Evolutionary conservation across 1,140 invertebrate genomes (phyloP).

Genomic region (Cydia fagiglandana): DNA sequence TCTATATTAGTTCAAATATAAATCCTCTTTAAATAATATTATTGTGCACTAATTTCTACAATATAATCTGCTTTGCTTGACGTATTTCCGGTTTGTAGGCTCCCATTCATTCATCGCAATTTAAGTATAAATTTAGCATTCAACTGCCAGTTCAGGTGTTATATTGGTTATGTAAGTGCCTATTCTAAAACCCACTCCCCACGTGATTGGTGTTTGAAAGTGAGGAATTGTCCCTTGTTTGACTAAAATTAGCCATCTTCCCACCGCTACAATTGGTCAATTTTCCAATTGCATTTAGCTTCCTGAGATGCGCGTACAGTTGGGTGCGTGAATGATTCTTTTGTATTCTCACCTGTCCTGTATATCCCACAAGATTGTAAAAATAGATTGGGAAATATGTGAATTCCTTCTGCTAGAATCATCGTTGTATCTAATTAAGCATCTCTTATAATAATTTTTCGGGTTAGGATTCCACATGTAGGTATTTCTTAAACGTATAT

Average conservation of each 20-base stretch:
- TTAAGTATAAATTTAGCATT: not conserved
- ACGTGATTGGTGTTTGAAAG: constrained; percentile 41
- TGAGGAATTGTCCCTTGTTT: constrained; percentile 54
- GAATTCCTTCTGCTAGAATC: too few relatives aligned
- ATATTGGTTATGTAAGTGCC: not conserved
- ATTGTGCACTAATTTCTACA: not conserved
- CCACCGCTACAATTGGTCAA: constrained; percentile 70
- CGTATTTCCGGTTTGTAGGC: not conserved
- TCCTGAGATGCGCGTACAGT: constrained; percentile 60
- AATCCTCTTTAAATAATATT: too few relatives aligned
- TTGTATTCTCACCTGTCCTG: constrained; percentile 32
- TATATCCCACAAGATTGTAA: too few relatives aligned
- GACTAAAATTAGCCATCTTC: constrained; percentile 66
- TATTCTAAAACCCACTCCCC: not conserved
- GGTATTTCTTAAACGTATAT: too few relatives aligned
- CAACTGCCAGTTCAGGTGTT: constrained; percentile 17
- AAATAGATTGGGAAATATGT: too few relatives aligned
- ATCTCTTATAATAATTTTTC: too few relatives aligned
- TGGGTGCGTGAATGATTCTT: constrained; percentile 37
- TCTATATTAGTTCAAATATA: too few relatives aligned
- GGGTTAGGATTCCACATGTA: too few relatives aligned
- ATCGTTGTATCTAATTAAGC: too few relatives aligned
- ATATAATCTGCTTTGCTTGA: not conserved
- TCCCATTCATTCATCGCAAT: not conserved
- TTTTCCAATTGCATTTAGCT: constrained; percentile 74